Evolutionary conservation across 2,888 invertebrate genomes (phyloP).

Genomic region (Ligdia adustata): DNA sequence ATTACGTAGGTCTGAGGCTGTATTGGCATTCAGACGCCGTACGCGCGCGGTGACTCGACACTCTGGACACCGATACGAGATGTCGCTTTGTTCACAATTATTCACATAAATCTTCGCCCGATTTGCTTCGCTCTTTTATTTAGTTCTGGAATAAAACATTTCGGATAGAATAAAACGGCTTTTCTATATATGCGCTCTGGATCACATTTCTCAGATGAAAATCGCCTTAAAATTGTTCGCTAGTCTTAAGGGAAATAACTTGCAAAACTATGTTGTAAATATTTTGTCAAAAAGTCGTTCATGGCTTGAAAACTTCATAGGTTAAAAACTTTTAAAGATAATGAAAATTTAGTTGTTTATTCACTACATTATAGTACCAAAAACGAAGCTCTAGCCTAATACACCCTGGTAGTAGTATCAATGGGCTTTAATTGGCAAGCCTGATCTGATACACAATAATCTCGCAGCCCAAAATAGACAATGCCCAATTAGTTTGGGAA

Average conservation of each 20-base stretch:
- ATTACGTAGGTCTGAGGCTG: slow-evolving; percentile 46
- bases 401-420: too few relatives aligned
- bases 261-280: too few relatives aligned
- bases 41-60: slow-evolving; percentile 32
- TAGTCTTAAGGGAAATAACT: too few relatives aligned
- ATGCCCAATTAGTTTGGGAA: neutral
- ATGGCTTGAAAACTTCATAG: too few relatives aligned
- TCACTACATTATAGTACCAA: too few relatives aligned
- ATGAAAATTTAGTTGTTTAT: too few relatives aligned
- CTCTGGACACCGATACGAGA: slow-evolving; percentile 34
- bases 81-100: slow-evolving; percentile 35
- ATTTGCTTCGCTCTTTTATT: slow-evolving; percentile 10
- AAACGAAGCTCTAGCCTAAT: too few relatives aligned
- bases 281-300: too few relatives aligned
- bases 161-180: neutral
- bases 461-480: slow-evolving; percentile 2
- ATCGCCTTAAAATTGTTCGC: too few relatives aligned
- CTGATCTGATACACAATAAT: neutral
- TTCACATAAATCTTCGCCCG: slow-evolving; percentile 22
- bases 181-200: too few relatives aligned
- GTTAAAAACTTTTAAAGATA: too few relatives aligned
- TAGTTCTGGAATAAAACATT: neutral
- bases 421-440: slow-evolving; percentile 5
- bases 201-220: too few relatives aligned
- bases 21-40: slow-evolving; percentile 44